Conservation (phyloP, 2,888 invertebrate genomes). For the Syritta pipiens region DNA sequence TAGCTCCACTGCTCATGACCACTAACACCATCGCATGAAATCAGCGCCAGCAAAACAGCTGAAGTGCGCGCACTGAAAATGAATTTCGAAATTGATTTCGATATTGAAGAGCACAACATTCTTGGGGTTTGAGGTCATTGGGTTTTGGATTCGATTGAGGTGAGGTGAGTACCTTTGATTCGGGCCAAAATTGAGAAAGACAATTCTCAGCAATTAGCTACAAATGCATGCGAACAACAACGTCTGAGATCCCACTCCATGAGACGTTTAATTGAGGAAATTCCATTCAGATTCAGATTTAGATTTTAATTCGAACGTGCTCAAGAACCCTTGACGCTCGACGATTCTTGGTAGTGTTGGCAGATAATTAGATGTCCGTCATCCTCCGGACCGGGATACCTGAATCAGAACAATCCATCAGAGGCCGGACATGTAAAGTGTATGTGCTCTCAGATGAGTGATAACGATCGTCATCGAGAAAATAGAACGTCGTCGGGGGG, state of each 20-base stretch:
- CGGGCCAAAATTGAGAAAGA: constrained; percentile 25
- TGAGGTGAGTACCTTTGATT: not conserved
- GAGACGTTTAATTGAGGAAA: constrained; percentile 31
- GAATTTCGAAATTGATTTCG: constrained; percentile 40
- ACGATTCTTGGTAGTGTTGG: constrained; percentile 18
- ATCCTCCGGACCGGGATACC: constrained; percentile 6
- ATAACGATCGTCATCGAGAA: constrained; percentile 18
- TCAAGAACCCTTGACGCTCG: not conserved
- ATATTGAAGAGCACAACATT: constrained; percentile 56
- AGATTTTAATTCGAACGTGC: not conserved
- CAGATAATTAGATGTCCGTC: constrained; percentile 7
- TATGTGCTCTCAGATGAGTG: constrained; percentile 1
- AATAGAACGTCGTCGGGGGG: constrained; percentile 21
- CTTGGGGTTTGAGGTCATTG: constrained; percentile 52
- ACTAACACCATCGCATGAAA: too few relatives aligned
- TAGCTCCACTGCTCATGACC: constrained; percentile 1
- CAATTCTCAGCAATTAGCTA: constrained; percentile 31
- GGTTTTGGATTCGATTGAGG: not conserved
- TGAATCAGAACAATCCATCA: constrained; percentile 31
- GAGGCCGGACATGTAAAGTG: constrained; percentile 26
- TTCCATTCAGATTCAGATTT: constrained; percentile 3
- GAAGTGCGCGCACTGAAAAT: constrained; percentile 34
- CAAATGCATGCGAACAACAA: constrained; percentile 10
- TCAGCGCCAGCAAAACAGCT: not conserved
- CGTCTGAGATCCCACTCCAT: not conserved